Conservation (phyloP, 37 sponge, comb jelly and placozoan genomes). For the Agelas oroides region DNA sequence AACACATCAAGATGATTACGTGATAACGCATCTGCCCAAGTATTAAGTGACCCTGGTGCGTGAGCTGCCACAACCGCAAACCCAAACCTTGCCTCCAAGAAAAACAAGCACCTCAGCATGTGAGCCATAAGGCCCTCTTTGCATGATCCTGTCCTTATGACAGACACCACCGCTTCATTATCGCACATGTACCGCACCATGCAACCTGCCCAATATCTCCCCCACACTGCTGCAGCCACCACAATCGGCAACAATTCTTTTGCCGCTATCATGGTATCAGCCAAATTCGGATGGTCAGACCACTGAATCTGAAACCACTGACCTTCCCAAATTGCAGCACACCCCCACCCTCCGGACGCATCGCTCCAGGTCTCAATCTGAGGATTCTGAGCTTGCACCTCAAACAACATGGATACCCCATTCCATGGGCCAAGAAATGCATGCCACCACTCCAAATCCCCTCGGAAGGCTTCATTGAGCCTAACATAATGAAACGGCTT, state of each 20-base stretch:
- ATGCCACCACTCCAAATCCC: constrained; percentile 65
- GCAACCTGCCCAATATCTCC: background rate
- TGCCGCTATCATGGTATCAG: constrained; percentile 2
- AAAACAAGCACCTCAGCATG: constrained; percentile 17
- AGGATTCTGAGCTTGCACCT: background rate
- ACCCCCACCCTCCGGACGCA: constrained; percentile 68
- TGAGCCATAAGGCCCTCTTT: constrained; percentile 1
- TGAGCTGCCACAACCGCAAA: constrained; percentile 4
- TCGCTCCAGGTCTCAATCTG: background rate
- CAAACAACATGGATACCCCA: constrained; percentile 7
- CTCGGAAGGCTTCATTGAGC: constrained; percentile 42
- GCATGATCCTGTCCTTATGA: background rate
- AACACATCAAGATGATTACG: background rate
- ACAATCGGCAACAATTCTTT: constrained; percentile 65
- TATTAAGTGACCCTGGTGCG: background rate
- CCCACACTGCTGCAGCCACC: constrained; percentile 50
- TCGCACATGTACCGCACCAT: background rate
- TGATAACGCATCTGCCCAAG: constrained; percentile 22
- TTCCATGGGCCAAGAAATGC: constrained; percentile 42
- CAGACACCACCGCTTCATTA: constrained; percentile 22
- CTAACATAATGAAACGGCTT: constrained; percentile 28
- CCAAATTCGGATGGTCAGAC: background rate
- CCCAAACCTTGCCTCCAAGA: constrained; percentile 4
- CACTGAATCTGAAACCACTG: constrained; percentile 56
- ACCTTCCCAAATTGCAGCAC: constrained; percentile 17